Percentiles rank a stretch among this genome's conserved stretches.
Evolutionary conservation across 2,888 invertebrate species (phyloP).

Genomic region (Agonum fuliginosum): DNA sequence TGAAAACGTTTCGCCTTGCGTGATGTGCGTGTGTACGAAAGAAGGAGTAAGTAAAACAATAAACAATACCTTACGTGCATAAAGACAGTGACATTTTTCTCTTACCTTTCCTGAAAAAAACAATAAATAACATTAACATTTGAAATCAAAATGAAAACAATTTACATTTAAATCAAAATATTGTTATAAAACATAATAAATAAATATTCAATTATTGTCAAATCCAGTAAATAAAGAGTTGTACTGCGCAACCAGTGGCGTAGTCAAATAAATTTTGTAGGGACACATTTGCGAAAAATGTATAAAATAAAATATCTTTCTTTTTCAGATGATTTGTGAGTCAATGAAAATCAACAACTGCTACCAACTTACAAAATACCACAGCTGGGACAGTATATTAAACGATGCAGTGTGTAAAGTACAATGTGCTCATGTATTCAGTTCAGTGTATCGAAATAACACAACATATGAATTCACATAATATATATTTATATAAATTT

Average conservation of each 20-base stretch:
- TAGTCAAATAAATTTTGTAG: neutral
- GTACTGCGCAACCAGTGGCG: too few species aligned
- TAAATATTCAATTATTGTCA: too few species aligned
- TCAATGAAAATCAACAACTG: slow-evolving; percentile 74
- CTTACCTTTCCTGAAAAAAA: too few species aligned
- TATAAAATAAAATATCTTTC: slow-evolving; percentile 4
- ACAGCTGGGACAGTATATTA: slow-evolving; percentile 71
- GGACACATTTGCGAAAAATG: neutral
- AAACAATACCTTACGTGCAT: neutral
- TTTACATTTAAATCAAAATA: too few species aligned
- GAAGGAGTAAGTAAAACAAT: slow-evolving; percentile 71
- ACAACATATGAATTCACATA: slow-evolving; percentile 58
- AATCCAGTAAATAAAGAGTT: too few species aligned
- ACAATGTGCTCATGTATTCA: slow-evolving; percentile 72
- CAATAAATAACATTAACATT: too few species aligned
- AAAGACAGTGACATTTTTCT: too few species aligned
- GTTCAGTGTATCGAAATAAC: slow-evolving; percentile 18
- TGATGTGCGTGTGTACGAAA: slow-evolving; percentile 74
- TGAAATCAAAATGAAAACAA: too few species aligned
- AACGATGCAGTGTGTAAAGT: slow-evolving; percentile 74
- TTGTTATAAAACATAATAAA: too few species aligned
- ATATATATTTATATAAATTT: slow-evolving; percentile 59
- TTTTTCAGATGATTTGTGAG: slow-evolving; percentile 72
- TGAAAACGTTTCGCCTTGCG: slow-evolving; percentile 72
- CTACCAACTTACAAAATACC: slow-evolving; percentile 70